Conservation (phyloP, 2,113 vertebrate species). For the Vimba vimba region DNA sequence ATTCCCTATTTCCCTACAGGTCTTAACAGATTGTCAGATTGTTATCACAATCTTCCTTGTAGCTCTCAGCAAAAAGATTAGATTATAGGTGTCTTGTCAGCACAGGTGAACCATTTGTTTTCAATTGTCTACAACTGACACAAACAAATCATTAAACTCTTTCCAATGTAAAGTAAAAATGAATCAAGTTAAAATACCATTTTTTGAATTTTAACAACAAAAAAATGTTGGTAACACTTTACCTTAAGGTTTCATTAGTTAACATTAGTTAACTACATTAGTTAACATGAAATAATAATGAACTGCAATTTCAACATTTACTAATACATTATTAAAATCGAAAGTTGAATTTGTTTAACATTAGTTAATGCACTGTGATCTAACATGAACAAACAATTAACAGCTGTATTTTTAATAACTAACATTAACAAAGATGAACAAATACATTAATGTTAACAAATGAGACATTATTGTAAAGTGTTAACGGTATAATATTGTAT, state of each 20-base stretch:
- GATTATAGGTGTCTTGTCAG: slow-evolving; percentile 53
- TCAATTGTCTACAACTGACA: slow-evolving; percentile 4
- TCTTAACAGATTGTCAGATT: slow-evolving; percentile 52
- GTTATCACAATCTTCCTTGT: slow-evolving; percentile 52
- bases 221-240: background rate
- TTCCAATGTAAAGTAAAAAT: background rate
- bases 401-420: too few species aligned
- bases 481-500: background rate
- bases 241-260: too few species aligned
- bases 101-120: slow-evolving; percentile 19
- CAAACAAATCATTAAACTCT: slow-evolving; percentile 25
- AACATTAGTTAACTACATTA: too few species aligned
- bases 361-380: too few species aligned
- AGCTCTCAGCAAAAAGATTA: slow-evolving; percentile 11
- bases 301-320: too few species aligned
- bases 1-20: slow-evolving; percentile 9
- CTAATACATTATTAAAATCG: too few species aligned
- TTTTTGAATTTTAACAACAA: background rate
- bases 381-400: too few species aligned
- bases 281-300: too few species aligned
- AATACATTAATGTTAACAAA: too few species aligned
- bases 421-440: too few species aligned
- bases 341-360: too few species aligned
- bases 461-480: too few species aligned
- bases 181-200: background rate